These are phyloP conservation scores for Tribolium madens DNA, from an alignment of 1,140 invertebrate species.

Conservation along the genomic window DNA sequence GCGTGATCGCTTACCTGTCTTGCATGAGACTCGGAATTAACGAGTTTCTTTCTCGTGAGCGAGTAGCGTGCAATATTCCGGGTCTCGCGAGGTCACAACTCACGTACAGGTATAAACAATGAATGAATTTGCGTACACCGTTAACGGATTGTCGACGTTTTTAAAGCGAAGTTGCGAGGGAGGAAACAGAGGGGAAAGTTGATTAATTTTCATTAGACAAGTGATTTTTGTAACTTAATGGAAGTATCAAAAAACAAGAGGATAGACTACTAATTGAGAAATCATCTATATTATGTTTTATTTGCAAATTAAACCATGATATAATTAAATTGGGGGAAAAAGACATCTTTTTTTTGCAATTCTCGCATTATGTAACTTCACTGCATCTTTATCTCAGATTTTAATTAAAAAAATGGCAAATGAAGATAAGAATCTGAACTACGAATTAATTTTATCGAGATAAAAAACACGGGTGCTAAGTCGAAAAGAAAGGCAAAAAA, in stretches of 20 bases:
- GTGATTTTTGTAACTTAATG: too few species aligned
- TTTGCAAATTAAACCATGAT: too few species aligned
- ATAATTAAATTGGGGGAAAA: too few species aligned
- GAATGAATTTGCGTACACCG: slow-evolving; percentile 23
- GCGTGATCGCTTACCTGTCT: slow-evolving; percentile 7
- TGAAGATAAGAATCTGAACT: neutral
- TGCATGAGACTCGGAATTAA: slow-evolving; percentile 23
- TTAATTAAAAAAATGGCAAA: neutral
- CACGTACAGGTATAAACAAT: neutral
- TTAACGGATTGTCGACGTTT: neutral
- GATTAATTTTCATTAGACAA: neutral
- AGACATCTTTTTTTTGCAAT: too few species aligned
- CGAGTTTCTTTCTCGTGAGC: slow-evolving; percentile 27
- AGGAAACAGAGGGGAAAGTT: neutral
- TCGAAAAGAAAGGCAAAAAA: neutral
- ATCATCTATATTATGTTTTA: too few species aligned
- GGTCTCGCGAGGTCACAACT: slow-evolving; percentile 23
- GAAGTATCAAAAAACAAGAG: too few species aligned
- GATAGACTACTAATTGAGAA: too few species aligned
- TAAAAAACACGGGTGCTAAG: neutral
- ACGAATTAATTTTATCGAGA: neutral
- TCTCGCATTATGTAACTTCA: too few species aligned
- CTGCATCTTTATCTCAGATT: neutral
- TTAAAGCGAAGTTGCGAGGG: neutral
- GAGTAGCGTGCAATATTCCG: slow-evolving; percentile 11